Evolutionary conservation across 2,113 vertebrate species (phyloP).

Genomic region (Apistogramma diplotaenia): DNA sequence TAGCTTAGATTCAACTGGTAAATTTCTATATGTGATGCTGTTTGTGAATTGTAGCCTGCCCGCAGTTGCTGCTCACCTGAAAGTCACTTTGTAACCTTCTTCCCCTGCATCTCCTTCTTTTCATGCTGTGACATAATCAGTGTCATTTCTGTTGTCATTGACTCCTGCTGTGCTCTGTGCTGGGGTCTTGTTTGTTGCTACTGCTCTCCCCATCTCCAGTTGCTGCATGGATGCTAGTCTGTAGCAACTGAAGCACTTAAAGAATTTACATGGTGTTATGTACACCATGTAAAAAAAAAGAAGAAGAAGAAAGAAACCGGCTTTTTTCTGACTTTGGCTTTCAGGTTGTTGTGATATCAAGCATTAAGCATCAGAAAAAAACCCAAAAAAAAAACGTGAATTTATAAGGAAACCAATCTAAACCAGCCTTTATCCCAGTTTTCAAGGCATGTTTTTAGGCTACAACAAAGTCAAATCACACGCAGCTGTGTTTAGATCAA

Average conservation of each 20-base stretch:
- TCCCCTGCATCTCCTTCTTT: too few relatives aligned
- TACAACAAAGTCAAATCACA: background rate
- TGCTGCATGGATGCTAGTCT: background rate
- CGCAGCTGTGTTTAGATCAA: background rate
- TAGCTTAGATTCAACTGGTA: too few relatives aligned
- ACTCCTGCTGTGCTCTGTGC: too few relatives aligned
- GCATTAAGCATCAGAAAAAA: background rate
- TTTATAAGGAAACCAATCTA: background rate
- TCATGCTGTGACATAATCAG: too few relatives aligned
- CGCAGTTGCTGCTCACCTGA: too few relatives aligned
- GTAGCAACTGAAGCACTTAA: background rate
- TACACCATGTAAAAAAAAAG: background rate
- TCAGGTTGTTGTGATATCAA: background rate
- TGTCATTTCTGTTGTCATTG: background rate
- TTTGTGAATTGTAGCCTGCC: too few relatives aligned
- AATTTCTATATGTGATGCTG: too few relatives aligned
- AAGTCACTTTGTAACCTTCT: too few relatives aligned
- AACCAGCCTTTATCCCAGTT: background rate
- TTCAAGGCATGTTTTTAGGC: background rate
- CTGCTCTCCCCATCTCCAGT: background rate
- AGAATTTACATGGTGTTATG: background rate
- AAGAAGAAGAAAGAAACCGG: background rate
- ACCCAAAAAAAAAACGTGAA: background rate
- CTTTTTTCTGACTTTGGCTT: background rate
- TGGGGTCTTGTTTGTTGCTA: background rate